Evolutionary conservation across 2,888 invertebrate species (phyloP).

Genomic region (Clunio marinus): DNA sequence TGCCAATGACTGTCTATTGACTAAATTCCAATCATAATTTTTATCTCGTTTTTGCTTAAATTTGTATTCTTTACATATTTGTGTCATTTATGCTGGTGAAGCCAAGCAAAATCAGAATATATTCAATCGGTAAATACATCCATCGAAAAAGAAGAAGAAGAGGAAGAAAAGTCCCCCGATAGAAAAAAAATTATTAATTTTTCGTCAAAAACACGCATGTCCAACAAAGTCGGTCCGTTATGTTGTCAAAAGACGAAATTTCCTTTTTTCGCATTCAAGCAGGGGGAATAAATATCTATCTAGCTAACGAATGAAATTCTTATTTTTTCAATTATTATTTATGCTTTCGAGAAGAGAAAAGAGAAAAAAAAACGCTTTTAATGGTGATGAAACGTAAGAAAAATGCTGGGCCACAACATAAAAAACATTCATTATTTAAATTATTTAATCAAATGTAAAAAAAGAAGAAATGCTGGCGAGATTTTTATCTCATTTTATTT

Average conservation of each 20-base stretch:
- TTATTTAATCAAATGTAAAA: constrained; percentile 29
- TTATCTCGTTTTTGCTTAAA: too few relatives aligned
- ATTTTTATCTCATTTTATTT: too few relatives aligned
- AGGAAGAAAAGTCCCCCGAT: background rate
- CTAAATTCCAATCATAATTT: background rate
- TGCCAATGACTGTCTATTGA: background rate
- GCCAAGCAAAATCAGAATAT: background rate
- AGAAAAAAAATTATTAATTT: constrained; percentile 33
- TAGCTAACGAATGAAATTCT: too few relatives aligned
- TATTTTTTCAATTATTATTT: constrained; percentile 39
- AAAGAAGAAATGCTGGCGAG: constrained; percentile 21
- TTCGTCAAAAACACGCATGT: constrained; percentile 36
- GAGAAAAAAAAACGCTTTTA: background rate
- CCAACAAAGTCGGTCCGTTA: constrained; percentile 24
- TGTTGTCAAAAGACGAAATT: too few relatives aligned
- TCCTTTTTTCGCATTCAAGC: too few relatives aligned
- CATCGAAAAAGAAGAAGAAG: constrained; percentile 1
- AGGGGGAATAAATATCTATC: too few relatives aligned
- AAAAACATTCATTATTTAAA: constrained; percentile 13
- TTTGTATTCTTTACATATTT: background rate
- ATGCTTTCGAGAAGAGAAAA: constrained; percentile 11
- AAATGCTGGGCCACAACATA: constrained; percentile 23
- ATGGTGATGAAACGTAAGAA: too few relatives aligned
- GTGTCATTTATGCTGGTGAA: background rate
- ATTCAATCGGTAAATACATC: background rate